Evolutionary conservation across 2,888 invertebrate species (phyloP).

Genomic region (Drosophila robusta): DNA sequence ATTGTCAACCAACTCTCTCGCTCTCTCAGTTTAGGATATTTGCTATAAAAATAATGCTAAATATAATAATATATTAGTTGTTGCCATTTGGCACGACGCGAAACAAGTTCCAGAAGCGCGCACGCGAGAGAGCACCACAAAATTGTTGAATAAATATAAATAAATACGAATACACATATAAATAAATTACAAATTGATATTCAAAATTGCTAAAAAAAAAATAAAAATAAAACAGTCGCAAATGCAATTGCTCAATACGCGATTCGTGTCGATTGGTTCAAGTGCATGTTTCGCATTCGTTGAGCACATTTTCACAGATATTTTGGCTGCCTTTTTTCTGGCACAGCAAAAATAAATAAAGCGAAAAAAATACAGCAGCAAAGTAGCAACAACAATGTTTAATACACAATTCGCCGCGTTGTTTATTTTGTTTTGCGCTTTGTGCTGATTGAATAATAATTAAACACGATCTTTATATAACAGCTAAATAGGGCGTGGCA

Average conservation of each 20-base stretch:
- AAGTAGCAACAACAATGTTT: neutral
- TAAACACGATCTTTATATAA: constrained; percentile 60
- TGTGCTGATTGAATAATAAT: constrained; percentile 73
- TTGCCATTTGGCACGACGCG: constrained; percentile 72
- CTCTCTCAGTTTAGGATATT: constrained; percentile 22
- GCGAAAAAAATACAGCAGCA: constrained; percentile 2
- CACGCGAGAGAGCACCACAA: neutral
- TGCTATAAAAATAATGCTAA: constrained; percentile 60
- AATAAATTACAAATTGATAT: constrained; percentile 29
- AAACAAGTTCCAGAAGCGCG: constrained; percentile 47
- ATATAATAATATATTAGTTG: constrained; percentile 65
- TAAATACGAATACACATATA: constrained; percentile 16
- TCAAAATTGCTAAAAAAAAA: constrained; percentile 18
- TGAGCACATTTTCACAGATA: constrained; percentile 34
- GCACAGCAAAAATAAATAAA: constrained; percentile 24
- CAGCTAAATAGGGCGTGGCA: constrained; percentile 43
- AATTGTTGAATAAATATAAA: constrained; percentile 16
- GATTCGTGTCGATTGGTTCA: constrained; percentile 45
- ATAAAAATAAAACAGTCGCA: constrained; percentile 8
- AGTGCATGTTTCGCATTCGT: constrained; percentile 60
- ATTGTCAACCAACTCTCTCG: constrained; percentile 6
- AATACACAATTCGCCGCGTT: constrained; percentile 24
- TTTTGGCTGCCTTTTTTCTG: constrained; percentile 18
- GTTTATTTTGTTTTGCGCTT: constrained; percentile 29
- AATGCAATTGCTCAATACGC: constrained; percentile 43